Evolutionary conservation across 2,113 vertebrate genomes (phyloP), one percentile per base, ranked within the genome.

Genomic region (Oreochromis niloticus): DNA sequence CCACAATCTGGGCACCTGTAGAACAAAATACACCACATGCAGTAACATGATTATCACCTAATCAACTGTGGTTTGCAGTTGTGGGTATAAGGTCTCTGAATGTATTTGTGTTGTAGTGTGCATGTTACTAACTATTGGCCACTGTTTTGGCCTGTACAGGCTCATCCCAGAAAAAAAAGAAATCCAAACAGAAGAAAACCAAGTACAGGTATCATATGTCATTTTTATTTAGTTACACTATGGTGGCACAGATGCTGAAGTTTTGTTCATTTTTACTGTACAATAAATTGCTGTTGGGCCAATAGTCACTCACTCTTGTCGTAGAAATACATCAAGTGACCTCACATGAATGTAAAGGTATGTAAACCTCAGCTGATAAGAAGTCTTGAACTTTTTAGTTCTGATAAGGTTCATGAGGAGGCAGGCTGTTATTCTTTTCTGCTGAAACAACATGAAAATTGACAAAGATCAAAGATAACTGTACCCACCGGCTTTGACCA

Each of bases 401-500:
- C 71, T 32, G 71, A 50, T 50, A 48, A 50, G 27, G 43, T 24
- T 75, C 41, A 30, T 16, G 3, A 27, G 9, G 41, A 30, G 24
- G 10, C 43, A 75, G 24, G 1, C 3, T 75, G 9, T 48, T 19
- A 75, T 19, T 75, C 16, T 75, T 75, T 32, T 32, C 24, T 48
- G 71, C 16, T 75, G 71, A 75, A 24, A 9, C n/a, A 73, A 16
- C 39, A 73, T 1, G 14, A 46, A 2, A 27, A 46, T 43, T 43
- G 63, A 68, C 63, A 68, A 73, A 73, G n/a, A 30, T 66, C 4
- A 16, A 27, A 80, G 24, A 81, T 4, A 3, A 59, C 9, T 75
- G 52, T 4, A 86, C 92, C 90, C 92, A 99, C 99, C 99, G 88
- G 99, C 98, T 92, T 97, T 98, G 5, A 98, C 98, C 86, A 99